Conservation (phyloP, 2,797 vertebrate species). For the Pogonophryne albipinna region DNA sequence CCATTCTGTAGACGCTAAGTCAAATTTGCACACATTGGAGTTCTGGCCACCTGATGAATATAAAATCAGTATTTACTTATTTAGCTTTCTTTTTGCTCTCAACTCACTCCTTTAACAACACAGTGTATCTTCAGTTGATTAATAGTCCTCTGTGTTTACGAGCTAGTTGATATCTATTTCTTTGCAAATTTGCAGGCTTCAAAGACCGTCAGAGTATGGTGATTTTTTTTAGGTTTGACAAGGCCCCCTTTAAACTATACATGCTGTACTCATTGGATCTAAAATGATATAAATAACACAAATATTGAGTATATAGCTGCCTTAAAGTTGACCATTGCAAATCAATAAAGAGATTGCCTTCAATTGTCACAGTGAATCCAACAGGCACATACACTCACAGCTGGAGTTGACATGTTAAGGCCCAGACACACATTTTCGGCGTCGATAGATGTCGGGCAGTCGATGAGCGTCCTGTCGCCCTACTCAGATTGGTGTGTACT, state of each 20-base stretch:
- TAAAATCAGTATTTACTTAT: not conserved
- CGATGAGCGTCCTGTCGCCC: no score
- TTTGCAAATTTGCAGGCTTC: not conserved
- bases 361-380: constrained; percentile 29
- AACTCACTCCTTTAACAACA: no score
- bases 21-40: not conserved
- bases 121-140: no score
- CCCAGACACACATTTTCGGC: no score
- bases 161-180: not conserved
- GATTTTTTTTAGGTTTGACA: no score
- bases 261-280: not conserved
- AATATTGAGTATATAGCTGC: not conserved
- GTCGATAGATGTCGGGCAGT: no score
- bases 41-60: not conserved
- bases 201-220: not conserved
- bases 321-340: constrained; percentile 10
- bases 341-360: not conserved
- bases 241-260: not conserved
- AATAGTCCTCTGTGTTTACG: not conserved
- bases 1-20: not conserved
- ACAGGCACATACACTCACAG: constrained; percentile 21
- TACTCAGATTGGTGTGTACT: no score
- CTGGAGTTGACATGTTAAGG: constrained; percentile 45
- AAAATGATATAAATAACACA: not conserved
- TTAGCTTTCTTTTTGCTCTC: no score